Percentiles rank a stretch among this genome's conserved stretches.
Conservation (phyloP, 30 jellyfish, hydroid and myxozoan genomes). For the Calvadosia cruxmelitensis region DNA sequence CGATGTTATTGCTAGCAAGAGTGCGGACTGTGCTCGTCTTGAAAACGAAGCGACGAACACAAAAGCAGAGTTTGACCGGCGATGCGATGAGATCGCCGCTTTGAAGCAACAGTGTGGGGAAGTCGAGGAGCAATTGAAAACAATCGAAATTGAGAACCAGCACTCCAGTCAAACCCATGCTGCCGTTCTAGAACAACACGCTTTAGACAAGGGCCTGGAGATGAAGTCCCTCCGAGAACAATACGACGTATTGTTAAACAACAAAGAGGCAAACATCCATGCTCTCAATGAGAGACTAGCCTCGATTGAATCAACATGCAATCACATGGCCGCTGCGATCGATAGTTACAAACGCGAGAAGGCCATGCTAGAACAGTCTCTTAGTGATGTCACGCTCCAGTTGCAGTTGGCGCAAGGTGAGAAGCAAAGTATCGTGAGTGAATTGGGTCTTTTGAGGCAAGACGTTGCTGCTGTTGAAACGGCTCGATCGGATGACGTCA, state of each 20-base stretch:
- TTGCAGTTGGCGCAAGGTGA: background rate
- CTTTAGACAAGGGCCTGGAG: slow-evolving; percentile 42
- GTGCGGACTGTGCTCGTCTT: background rate
- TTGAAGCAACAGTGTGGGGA: too few species aligned
- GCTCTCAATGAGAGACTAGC: slow-evolving; percentile 13
- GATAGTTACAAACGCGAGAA: background rate
- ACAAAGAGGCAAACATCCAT: slow-evolving; percentile 18
- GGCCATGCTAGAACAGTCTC: background rate
- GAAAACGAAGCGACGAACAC: background rate
- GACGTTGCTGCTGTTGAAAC: too few species aligned
- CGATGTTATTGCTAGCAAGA: background rate
- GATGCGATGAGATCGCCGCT: background rate
- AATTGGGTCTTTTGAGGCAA: too few species aligned
- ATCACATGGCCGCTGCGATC: background rate
- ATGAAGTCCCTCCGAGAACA: slow-evolving; percentile 45
- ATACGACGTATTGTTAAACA: slow-evolving; percentile 52
- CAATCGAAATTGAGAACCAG: background rate
- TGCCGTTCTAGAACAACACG: slow-evolving; percentile 44
- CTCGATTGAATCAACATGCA: slow-evolving; percentile 3
- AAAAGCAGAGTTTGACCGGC: background rate
- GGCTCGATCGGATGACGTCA: too few species aligned
- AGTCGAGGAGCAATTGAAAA: background rate
- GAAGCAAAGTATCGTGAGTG: background rate
- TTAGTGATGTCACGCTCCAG: background rate
- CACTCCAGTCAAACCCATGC: slow-evolving; percentile 11